Evolutionary conservation across 2,888 invertebrate genomes (phyloP).

Genomic region (Leptopilina syphax): DNA sequence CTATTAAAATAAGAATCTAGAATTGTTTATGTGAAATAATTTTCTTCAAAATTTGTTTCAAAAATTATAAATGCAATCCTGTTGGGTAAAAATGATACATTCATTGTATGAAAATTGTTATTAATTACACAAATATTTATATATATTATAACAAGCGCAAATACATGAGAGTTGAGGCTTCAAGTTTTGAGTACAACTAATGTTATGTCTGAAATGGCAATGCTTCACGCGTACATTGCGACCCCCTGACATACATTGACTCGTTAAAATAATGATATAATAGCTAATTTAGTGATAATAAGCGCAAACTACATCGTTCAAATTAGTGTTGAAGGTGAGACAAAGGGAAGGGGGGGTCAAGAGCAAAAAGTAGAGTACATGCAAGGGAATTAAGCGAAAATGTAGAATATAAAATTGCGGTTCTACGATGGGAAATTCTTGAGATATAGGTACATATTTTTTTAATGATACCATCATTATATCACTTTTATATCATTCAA

Average conservation of each 20-base stretch:
- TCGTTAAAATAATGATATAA: conserved; percentile 77
- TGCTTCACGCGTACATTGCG: conserved; percentile 53
- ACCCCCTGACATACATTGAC: conserved; percentile 76
- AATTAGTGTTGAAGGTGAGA: conserved; percentile 77
- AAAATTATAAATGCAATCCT: too few relatives aligned
- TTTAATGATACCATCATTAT: neutral
- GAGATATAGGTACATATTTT: neutral
- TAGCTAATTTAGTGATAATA: conserved; percentile 77
- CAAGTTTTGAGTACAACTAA: neutral
- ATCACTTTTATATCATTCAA: too few relatives aligned
- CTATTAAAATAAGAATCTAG: too few relatives aligned
- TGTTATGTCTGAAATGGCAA: neutral
- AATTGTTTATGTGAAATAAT: too few relatives aligned
- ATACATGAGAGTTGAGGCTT: neutral
- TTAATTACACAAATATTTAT: too few relatives aligned
- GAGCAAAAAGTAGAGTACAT: conserved; percentile 21
- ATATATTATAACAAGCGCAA: too few relatives aligned
- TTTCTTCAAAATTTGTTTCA: too few relatives aligned
- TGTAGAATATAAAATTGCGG: neutral
- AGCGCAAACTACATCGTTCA: conserved; percentile 74
- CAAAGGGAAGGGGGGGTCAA: conserved; percentile 57
- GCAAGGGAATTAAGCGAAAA: conserved; percentile 1
- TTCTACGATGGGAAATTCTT: neutral
- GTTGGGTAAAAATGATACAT: too few relatives aligned
- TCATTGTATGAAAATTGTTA: too few relatives aligned